Percentiles rank a stretch among this genome's conserved stretches.
These are phyloP conservation scores for Drosophila yakuba DNA, from an alignment of 1,140 invertebrate genomes.

Conservation along the genomic window DNA sequence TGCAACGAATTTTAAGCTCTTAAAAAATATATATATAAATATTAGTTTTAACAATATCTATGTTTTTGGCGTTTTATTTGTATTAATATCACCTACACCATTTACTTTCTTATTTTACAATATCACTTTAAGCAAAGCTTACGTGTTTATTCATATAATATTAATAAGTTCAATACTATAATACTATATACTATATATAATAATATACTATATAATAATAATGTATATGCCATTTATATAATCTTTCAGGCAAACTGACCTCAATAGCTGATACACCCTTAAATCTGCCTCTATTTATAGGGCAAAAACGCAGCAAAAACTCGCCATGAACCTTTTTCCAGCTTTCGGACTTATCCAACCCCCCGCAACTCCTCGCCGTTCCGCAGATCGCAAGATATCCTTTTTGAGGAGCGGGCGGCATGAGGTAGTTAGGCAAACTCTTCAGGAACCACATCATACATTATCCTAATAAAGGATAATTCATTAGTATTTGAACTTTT, in stretches of 20 bases:
- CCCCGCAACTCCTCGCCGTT: neutral
- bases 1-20: too few relatives aligned
- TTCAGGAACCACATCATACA: conserved; percentile 84
- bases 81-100: too few relatives aligned
- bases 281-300: neutral
- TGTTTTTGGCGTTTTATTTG: too few relatives aligned
- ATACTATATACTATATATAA: too few relatives aligned
- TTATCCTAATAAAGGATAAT: conserved; percentile 85
- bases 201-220: too few relatives aligned
- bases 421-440: conserved; percentile 63
- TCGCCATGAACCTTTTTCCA: conserved; percentile 65
- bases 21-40: too few relatives aligned
- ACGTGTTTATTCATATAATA: too few relatives aligned
- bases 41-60: too few relatives aligned
- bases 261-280: neutral
- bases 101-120: too few relatives aligned
- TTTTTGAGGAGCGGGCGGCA: neutral
- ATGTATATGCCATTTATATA: too few relatives aligned
- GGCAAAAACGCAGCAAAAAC: conserved; percentile 37
- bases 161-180: too few relatives aligned
- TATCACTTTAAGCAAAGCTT: too few relatives aligned
- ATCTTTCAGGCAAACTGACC: neutral
- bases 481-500: conserved; percentile 84
- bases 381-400: conserved; percentile 18
- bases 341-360: conserved; percentile 51